Evolutionary conservation across 2,113 vertebrate genomes (phyloP).

Genomic region (Cyanistes caeruleus): DNA sequence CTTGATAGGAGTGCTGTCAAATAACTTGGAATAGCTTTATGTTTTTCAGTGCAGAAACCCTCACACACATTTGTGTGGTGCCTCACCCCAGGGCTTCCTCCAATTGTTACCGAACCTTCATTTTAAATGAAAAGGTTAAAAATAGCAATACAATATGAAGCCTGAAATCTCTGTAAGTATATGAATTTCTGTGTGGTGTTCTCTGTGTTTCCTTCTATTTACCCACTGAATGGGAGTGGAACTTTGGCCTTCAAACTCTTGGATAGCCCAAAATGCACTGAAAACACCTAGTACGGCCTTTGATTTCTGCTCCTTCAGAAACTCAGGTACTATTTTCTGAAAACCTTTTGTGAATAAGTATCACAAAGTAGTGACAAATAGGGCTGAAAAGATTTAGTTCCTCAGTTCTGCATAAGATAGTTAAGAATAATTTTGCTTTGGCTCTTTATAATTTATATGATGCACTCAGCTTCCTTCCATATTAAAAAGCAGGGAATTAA

Average conservation of each 20-base stretch:
- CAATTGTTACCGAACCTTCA: conserved; percentile 5
- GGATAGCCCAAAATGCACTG: not conserved
- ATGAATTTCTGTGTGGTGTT: not conserved
- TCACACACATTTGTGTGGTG: not conserved
- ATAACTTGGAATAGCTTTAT: not conserved
- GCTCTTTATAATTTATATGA: not conserved
- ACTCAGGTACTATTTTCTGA: not conserved
- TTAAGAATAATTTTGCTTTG: not conserved
- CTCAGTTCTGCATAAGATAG: not conserved
- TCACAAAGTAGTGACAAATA: not conserved
- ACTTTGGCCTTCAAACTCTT: not conserved
- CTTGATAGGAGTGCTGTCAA: not conserved
- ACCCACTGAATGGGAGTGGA: not conserved
- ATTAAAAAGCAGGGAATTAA: not conserved
- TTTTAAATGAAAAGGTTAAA: conserved; percentile 35
- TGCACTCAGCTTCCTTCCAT: not conserved
- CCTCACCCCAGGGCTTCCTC: conserved; percentile 51
- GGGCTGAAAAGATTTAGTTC: not conserved
- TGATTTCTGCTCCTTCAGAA: not conserved
- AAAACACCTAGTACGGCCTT: accelerated
- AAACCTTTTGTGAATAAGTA: not conserved
- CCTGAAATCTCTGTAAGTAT: not conserved
- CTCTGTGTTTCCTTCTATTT: not conserved
- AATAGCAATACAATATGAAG: not conserved
- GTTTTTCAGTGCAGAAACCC: not conserved